Conservation (phyloP, 2,888 invertebrate species). For the Itoplectis maculator region DNA sequence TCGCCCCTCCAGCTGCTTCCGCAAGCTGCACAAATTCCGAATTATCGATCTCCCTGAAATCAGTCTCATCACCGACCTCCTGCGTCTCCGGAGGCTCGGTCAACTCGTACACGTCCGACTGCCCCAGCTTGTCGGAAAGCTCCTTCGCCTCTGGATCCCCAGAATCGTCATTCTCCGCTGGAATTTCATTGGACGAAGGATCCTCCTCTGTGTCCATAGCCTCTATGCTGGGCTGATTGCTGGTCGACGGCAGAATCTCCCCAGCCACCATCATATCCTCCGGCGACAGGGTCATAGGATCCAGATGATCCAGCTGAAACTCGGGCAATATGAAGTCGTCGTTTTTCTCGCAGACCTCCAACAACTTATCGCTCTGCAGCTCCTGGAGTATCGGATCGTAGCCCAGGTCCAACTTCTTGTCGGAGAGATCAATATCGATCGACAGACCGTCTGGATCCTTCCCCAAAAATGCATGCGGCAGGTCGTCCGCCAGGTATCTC, state of each 20-base stretch:
- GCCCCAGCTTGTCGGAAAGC: conserved; percentile 59
- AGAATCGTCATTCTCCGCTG: not conserved
- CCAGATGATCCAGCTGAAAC: conserved; percentile 80
- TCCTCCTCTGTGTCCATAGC: conserved; percentile 41
- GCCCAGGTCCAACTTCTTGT: conserved; percentile 76
- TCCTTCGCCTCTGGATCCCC: conserved; percentile 35
- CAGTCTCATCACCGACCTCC: conserved; percentile 16
- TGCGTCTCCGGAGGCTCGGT: conserved; percentile 28
- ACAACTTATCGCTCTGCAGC: conserved; percentile 76
- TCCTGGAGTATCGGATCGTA: conserved; percentile 80
- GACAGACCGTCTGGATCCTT: conserved; percentile 77
- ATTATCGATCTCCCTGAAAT: conserved; percentile 18
- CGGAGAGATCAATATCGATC: conserved; percentile 78
- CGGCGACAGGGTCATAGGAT: conserved; percentile 76
- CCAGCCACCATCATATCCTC: conserved; percentile 80
- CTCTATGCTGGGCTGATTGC: conserved; percentile 62
- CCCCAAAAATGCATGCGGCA: conserved; percentile 77
- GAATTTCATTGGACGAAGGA: conserved; percentile 4
- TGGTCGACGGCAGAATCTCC: conserved; percentile 79
- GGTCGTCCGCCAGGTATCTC: conserved; percentile 77
- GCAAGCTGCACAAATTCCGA: not conserved
- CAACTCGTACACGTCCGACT: conserved; percentile 60
- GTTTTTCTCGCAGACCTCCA: conserved; percentile 78
- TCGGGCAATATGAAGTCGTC: conserved; percentile 79
- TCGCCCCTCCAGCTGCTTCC: not conserved